Base-by-base conservation (phyloP, 2,888 invertebrate genomes). In the Aradus depressus region DNA sequence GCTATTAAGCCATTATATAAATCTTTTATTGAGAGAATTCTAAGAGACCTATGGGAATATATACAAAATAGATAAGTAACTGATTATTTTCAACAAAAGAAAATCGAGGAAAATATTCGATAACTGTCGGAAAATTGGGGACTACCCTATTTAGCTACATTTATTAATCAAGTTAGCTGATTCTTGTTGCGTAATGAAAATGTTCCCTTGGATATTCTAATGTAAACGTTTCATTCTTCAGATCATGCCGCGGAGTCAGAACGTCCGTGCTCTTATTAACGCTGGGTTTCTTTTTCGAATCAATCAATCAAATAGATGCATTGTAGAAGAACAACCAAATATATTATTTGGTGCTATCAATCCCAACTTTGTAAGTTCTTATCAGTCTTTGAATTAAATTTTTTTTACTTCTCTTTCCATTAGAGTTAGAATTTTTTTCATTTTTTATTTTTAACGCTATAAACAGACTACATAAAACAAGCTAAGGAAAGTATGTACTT, bases 181-280 rank as follows among this genome's bases (percentile, higher is more conserved):
- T n/a, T n/a, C n/a, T n/a, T n/a, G n/a, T n/a, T n/a, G n/a, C n/a
- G n/a, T n/a, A n/a, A n/a, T n/a, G n/a, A n/a, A n/a, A n/a, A n/a
- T n/a, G n/a, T n/a, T n/a, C n/a, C n/a, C n/a, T n/a, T n/a, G n/a
- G n/a, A n/a, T n/a, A n/a, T n/a, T n/a, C n/a, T n/a, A n/a, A n/a
- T n/a, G n/a, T n/a, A n/a, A n/a, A n/a, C n/a, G n/a, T n/a, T n/a
- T 63, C 45, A 63, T 64, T 51, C 66, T 68, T 44, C 64, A 81
- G 84, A 79, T 85, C 43, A 82, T 82, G 77, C 80, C 81, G 0
- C 70, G 84, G 52, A 76, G 81, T 1, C 82, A 83, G 68, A 84
- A 84, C 62, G 79, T 84, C 0, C 83, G 84, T 60, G 84, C 85
- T 0, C 76, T 80, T 50, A 79, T 87, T 0, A 85, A 84, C 62